Evolutionary conservation across 2,113 vertebrate genomes (phyloP).

Genomic region (Phyllopteryx taeniolatus): DNA sequence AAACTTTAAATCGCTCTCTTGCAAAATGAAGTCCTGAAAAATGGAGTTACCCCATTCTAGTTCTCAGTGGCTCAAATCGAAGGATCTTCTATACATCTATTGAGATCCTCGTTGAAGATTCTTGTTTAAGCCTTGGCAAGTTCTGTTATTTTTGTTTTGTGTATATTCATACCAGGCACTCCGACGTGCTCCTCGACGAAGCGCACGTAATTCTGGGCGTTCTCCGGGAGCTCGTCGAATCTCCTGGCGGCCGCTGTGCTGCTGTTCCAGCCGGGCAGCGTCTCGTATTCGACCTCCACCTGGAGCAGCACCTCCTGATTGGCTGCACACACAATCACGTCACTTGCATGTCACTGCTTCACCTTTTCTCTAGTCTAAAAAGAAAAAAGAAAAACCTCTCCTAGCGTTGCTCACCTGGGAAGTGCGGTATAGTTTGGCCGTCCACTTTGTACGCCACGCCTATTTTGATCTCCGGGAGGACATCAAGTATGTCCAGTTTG

Average conservation of each 20-base stretch:
- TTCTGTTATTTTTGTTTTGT: background rate
- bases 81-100: too few species aligned
- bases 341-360: background rate
- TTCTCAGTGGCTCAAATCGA: too few species aligned
- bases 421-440: constrained; percentile 89
- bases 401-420: constrained; percentile 82
- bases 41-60: too few species aligned
- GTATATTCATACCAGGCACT: constrained; percentile 81
- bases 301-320: constrained; percentile 95
- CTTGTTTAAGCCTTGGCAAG: too few species aligned
- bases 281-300: constrained; percentile 92
- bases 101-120: background rate
- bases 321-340: constrained; percentile 69
- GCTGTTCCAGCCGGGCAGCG: constrained; percentile 90
- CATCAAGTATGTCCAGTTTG: constrained; percentile 96
- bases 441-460: constrained; percentile 89
- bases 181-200: constrained; percentile 87
- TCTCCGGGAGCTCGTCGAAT: constrained; percentile 90
- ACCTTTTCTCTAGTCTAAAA: constrained; percentile 3
- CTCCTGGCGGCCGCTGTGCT: constrained; percentile 85
- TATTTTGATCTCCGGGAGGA: constrained; percentile 90
- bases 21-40: too few species aligned
- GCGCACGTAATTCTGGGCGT: constrained; percentile 89
- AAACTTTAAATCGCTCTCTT: too few species aligned
- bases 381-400: constrained; percentile 2